Evolutionary conservation across 2,888 invertebrate genomes (phyloP), one percentile per base, ranked within the genome.

Genomic region (Drosophila mimetica): DNA sequence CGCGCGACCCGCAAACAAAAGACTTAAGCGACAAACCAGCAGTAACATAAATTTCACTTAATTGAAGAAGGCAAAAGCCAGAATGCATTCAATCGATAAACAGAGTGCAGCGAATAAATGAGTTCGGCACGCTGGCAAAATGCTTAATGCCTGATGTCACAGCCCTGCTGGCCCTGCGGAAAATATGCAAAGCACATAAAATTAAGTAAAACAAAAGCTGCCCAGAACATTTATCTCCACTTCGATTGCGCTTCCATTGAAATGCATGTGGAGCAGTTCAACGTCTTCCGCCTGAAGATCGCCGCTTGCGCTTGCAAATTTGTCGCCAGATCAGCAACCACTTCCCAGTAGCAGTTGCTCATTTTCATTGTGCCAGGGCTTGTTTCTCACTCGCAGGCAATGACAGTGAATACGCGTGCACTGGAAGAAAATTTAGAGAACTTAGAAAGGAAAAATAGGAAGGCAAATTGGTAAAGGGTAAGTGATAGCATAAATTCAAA

Each of bases 21-120:
- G 81, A 86, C 77, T 84, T 77, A 86, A 84, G 84, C 84, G 84
- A 79, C 86, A 60, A 84, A 86, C 81, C 75, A 75, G 84, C 86
- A 71, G 76, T 86, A 81, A 84, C 81, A 84, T 84, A 84, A 86
- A 84, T 84, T 84, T 84, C 84, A 81, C 84, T 84, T 84, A 84
- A 84, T 81, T 86, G 84, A 86, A 74, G 69, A 77, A 65, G 71
- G 71, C 74, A 75, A 74, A 54, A 71, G 57, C 52, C 59, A 61
- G 65, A 83, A 80, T 80, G 79, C 84, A 84, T 86, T 76, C 79
- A 84, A 79, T 86, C 84, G 84, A 86, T 86, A 75, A 76, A 55
- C 47, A 22, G 47, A 72, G 69, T 77, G 71, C 63, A 71, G 42
- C 66, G 77, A 79, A 81, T 84, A 86, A 84, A 83, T 79, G 84